Conservation (phyloP, 2,797 vertebrate genomes). For the Paramormyrops hopkinsi region DNA sequence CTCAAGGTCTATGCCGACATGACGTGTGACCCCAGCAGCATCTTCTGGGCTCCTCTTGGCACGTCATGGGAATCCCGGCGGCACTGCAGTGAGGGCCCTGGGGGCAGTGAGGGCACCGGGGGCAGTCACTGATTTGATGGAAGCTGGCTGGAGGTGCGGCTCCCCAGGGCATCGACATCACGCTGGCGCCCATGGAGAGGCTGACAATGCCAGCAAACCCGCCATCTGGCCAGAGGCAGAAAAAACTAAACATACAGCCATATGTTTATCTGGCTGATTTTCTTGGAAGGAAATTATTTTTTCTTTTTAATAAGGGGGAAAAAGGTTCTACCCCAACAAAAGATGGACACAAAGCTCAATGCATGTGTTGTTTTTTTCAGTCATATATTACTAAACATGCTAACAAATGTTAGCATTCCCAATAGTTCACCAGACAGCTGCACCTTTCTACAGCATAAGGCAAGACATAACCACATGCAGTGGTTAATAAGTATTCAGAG, state of each 20-base stretch:
- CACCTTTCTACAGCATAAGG: not conserved
- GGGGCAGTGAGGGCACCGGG: not conserved
- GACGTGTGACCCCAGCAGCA: not conserved
- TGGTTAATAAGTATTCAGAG: not conserved
- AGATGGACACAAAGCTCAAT: not conserved
- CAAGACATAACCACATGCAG: not conserved
- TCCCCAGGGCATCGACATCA: not conserved
- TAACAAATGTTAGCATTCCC: not conserved
- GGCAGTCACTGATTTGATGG: not conserved
- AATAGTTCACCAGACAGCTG: not conserved
- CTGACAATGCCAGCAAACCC: not conserved
- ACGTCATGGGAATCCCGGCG: not conserved
- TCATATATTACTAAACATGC: not conserved
- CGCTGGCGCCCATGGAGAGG: not conserved
- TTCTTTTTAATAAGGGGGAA: not conserved
- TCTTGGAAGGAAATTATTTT: not conserved
- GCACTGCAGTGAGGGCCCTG: not conserved
- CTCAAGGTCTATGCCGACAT: not conserved
- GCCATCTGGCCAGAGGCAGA: constrained; percentile 7
- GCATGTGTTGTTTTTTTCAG: not conserved
- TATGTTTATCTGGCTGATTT: not conserved
- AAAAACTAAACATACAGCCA: not conserved
- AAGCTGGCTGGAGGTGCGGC: not conserved
- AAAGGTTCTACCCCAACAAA: not conserved
- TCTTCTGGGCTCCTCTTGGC: not conserved